Evolutionary conservation across 2,888 invertebrate species (phyloP).

Genomic region (Allygus modestus): DNA sequence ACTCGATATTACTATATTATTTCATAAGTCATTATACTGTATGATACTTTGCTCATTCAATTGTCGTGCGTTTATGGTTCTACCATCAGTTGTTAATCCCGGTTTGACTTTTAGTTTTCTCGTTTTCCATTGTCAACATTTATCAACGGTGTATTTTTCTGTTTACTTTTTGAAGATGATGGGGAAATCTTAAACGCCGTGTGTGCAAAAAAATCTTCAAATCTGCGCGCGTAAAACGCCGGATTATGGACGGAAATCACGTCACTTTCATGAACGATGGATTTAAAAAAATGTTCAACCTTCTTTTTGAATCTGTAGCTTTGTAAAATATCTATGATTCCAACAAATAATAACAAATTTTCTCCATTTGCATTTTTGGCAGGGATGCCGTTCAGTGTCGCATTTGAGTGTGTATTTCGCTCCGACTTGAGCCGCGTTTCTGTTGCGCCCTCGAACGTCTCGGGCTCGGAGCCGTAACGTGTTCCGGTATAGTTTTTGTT

Average conservation of each 20-base stretch:
- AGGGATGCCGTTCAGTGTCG: constrained; percentile 3
- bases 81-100: too few species aligned
- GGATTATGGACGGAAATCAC: constrained; percentile 99
- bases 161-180: neutral
- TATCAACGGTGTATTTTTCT: too few species aligned
- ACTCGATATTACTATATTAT: too few species aligned
- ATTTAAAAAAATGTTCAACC: constrained; percentile 98
- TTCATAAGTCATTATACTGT: too few species aligned
- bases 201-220: constrained; percentile 98
- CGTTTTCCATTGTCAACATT: too few species aligned
- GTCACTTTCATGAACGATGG: constrained; percentile 98
- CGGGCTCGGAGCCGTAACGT: neutral
- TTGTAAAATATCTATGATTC: constrained; percentile 99
- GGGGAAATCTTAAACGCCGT: constrained; percentile 88
- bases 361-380: constrained; percentile 49
- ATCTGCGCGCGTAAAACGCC: constrained; percentile 98
- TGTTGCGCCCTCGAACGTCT: neutral
- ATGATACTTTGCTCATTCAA: too few species aligned
- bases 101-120: too few species aligned
- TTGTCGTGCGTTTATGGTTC: too few species aligned
- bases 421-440: neutral
- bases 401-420: neutral
- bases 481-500: neutral
- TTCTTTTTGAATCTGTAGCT: constrained; percentile 98
- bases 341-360: constrained; percentile 73